Percentiles rank a stretch among this genome's conserved stretches.
phyloP scores from a whole-genome alignment of 2,113 vertebrate species.

The Todiramphus chloris region DNA sequence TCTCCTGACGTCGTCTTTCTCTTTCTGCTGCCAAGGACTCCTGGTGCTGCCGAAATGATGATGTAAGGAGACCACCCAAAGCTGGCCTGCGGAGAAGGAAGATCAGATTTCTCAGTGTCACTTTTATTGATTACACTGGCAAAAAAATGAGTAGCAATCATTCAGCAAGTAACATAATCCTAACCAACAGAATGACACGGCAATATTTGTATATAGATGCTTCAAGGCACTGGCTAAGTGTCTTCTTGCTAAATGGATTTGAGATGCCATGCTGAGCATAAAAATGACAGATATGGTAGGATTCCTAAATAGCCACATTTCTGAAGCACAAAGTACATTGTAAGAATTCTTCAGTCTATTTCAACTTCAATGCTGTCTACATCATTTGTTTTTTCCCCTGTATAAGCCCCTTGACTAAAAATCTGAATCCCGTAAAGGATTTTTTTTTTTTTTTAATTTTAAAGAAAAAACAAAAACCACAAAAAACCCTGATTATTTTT shows the following conservation, averaged over 20 bases:
- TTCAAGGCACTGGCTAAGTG: not conserved
- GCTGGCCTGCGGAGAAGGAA: constrained; percentile 73
- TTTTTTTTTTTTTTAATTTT: not conserved
- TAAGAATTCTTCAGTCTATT: not conserved
- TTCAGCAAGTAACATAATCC: not conserved
- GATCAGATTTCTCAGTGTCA: constrained; percentile 42
- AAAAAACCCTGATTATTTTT: not conserved
- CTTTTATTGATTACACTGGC: constrained; percentile 51
- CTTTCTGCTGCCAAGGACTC: constrained; percentile 92
- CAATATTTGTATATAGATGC: not conserved
- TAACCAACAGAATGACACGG: not conserved
- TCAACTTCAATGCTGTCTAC: not conserved
- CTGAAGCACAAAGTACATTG: not conserved
- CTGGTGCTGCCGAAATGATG: constrained; percentile 94
- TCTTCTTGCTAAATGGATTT: not conserved
- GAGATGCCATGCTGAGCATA: not conserved
- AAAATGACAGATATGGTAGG: not conserved
- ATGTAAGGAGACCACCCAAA: constrained; percentile 87
- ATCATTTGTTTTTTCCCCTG: not conserved
- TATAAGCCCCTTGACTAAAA: not conserved
- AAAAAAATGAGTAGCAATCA: constrained; percentile 27
- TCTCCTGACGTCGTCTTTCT: constrained; percentile 88
- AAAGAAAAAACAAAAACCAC: not conserved
- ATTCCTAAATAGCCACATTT: not conserved
- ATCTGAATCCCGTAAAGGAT: not conserved